A percentile compares a stretch with the other conserved stretches of the same genome.
phyloP scores from a whole-genome alignment of 2,113 vertebrate species.

The Tiliqua scincoides region DNA sequence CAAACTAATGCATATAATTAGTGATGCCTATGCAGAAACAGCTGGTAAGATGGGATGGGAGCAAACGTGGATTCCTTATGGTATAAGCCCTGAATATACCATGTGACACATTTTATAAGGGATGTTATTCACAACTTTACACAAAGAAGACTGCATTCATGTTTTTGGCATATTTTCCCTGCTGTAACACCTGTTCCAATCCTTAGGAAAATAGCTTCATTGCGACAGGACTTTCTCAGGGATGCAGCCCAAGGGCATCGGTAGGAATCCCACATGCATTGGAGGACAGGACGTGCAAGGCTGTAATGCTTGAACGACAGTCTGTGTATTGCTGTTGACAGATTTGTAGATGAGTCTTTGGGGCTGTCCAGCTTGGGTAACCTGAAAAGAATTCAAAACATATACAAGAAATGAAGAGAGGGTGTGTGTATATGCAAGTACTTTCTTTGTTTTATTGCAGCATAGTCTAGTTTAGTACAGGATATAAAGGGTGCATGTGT shows the following conservation, averaged over 20 bases:
- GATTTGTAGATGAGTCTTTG: not conserved
- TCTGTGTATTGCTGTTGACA: not conserved
- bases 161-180: not conserved
- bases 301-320: not conserved
- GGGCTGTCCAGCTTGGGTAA: not conserved
- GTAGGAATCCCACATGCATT: not conserved
- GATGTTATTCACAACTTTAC: slow-evolving; percentile 8
- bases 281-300: not conserved
- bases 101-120: not conserved
- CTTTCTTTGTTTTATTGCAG: too few species aligned
- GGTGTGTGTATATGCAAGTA: not conserved
- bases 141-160: not conserved
- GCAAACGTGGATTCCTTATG: not conserved
- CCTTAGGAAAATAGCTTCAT: not conserved
- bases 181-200: not conserved
- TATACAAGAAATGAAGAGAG: not conserved
- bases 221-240: fast-evolving
- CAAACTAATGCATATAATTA: slow-evolving; percentile 27
- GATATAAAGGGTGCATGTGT: too few species aligned
- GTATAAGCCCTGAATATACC: not conserved
- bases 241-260: not conserved
- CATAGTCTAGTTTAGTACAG: too few species aligned
- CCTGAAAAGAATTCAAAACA: not conserved
- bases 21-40: slow-evolving; percentile 19
- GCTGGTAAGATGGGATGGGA: slow-evolving; percentile 12